These are phyloP conservation scores for Passer domesticus DNA, from an alignment of 2,113 vertebrate species.

Conservation along the genomic window DNA sequence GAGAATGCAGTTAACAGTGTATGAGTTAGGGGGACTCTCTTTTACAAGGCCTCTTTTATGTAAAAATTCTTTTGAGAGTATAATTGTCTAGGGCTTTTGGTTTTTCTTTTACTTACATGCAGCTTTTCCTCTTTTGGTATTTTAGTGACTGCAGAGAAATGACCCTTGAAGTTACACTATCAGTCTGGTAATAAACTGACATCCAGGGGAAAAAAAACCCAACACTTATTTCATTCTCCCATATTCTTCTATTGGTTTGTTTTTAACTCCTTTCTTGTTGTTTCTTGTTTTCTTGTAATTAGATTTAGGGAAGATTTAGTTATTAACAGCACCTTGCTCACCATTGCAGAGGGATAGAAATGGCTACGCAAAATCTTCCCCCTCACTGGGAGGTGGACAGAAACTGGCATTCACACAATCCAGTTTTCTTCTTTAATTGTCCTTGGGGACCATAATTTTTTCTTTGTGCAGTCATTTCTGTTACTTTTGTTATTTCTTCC, in stretches of 20 bases:
- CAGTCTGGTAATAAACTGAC: constrained; percentile 70
- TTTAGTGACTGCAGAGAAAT: constrained; percentile 71
- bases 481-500: constrained; percentile 31
- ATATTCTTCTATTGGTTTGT: neutral
- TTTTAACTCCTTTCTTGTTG: neutral
- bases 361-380: constrained; percentile 37
- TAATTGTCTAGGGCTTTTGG: constrained; percentile 15
- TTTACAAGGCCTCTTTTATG: constrained; percentile 42
- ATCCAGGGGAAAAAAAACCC: neutral
- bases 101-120: constrained; percentile 19
- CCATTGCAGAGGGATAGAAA: constrained; percentile 55
- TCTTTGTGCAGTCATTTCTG: constrained; percentile 33
- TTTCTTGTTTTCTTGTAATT: constrained; percentile 59
- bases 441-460: constrained; percentile 32
- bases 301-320: constrained; percentile 67
- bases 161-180: constrained; percentile 74
- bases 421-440: constrained; percentile 45
- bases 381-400: constrained; percentile 2
- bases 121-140: constrained; percentile 64
- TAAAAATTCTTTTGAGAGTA: constrained; percentile 57
- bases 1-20: neutral
- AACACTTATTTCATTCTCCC: constrained; percentile 59
- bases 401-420: constrained; percentile 14
- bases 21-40: neutral
- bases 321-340: constrained; percentile 63